Conservation (phyloP, 2,113 vertebrate genomes). For the Australoheros scitulus region DNA sequence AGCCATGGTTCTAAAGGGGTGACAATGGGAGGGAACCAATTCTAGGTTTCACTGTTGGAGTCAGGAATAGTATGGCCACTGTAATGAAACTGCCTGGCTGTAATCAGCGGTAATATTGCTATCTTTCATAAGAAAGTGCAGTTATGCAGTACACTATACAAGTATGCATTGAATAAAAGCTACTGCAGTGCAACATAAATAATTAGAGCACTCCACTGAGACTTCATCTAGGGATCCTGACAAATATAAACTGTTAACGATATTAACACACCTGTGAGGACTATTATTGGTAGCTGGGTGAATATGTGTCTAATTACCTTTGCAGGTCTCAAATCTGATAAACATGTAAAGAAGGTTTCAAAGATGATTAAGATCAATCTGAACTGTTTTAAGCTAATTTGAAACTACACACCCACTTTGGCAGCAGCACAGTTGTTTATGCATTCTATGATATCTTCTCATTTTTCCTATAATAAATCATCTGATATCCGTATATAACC, state of each 20-base stretch:
- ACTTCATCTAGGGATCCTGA: neutral
- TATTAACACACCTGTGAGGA: neutral
- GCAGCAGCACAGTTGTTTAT: too few relatives aligned
- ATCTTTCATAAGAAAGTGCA: neutral
- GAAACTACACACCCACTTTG: too few relatives aligned
- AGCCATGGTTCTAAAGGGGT: neutral
- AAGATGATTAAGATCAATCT: too few relatives aligned
- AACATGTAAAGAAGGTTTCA: too few relatives aligned
- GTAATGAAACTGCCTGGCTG: neutral
- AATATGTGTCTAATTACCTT: neutral
- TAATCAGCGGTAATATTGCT: neutral
- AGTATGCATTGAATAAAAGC: neutral
- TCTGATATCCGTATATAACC: neutral
- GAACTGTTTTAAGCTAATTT: too few relatives aligned
- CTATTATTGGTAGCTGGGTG: neutral
- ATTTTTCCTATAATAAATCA: too few relatives aligned
- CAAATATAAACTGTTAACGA: neutral
- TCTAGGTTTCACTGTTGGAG: neutral
- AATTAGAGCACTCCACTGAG: neutral
- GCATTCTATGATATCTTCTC: too few relatives aligned
- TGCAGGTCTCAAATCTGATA: too few relatives aligned
- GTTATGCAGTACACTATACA: neutral
- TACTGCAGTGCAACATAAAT: neutral
- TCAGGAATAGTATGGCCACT: neutral
- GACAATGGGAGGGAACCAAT: neutral